Conservation (phyloP, 2,888 invertebrate genomes). For the Gisinianus flammeolus region DNA sequence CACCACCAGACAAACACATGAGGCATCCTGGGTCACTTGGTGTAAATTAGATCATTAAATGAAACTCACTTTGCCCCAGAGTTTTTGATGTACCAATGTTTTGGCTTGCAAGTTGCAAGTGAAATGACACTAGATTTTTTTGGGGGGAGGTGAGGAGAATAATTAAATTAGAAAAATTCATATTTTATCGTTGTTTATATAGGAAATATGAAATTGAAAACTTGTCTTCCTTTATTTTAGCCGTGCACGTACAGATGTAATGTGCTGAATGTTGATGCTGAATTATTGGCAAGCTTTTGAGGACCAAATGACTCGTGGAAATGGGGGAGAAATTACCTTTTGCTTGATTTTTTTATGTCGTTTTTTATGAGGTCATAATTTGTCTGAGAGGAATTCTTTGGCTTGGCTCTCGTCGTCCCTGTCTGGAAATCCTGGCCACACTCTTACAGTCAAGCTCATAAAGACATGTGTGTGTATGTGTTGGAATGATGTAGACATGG, state of each 20-base stretch:
- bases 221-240: too few species aligned
- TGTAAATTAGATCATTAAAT: conserved; percentile 26
- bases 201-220: too few species aligned
- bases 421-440: conserved; percentile 21
- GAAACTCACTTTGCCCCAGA: not conserved
- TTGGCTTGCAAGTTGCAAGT: not conserved
- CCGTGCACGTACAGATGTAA: too few species aligned
- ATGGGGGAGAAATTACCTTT: conserved; percentile 16
- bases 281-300: too few species aligned
- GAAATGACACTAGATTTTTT: not conserved
- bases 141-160: not conserved
- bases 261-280: not conserved
- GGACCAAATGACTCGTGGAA: too few species aligned
- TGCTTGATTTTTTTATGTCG: conserved; percentile 26
- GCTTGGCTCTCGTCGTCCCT: not conserved
- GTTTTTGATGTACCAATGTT: not conserved
- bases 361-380: conserved; percentile 16
- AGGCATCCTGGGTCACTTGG: conserved; percentile 38
- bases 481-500: not conserved
- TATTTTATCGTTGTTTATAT: too few species aligned
- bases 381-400: conserved; percentile 15
- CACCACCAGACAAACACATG: not conserved
- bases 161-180: too few species aligned
- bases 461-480: too few species aligned
- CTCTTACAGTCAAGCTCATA: conserved; percentile 2